Conservation (phyloP, 2,888 invertebrate genomes). For the Phaedon cochleariae region DNA sequence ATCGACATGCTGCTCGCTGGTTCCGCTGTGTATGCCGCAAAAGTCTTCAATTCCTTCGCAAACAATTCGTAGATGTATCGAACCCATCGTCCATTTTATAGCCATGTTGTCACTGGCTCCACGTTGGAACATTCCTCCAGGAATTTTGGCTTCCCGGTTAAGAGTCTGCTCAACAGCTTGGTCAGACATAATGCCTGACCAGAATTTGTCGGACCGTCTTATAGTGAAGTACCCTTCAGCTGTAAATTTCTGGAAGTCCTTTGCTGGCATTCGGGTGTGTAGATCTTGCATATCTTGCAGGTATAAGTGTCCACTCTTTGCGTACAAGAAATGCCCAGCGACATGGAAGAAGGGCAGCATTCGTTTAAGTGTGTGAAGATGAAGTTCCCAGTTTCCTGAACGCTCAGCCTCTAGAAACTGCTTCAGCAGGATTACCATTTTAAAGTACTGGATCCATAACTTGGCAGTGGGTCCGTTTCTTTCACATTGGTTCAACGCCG, state of each 20-base stretch:
- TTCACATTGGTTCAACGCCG: neutral
- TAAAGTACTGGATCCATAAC: neutral
- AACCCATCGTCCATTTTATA: neutral
- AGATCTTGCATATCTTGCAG: neutral
- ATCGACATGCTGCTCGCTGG: neutral
- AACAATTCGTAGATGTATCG: neutral
- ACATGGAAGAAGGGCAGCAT: neutral
- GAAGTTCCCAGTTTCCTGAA: too few relatives aligned
- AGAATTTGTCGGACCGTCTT: too few relatives aligned
- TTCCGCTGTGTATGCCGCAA: neutral
- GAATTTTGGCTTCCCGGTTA: neutral
- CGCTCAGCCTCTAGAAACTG: neutral
- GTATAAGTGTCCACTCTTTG: neutral
- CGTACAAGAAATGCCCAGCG: too few relatives aligned
- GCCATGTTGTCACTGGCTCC: neutral
- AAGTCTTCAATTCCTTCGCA: neutral
- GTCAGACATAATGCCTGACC: neutral
- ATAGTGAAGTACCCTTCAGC: neutral
- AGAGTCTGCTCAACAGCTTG: neutral
- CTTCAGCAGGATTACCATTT: neutral
- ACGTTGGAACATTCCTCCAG: too few relatives aligned
- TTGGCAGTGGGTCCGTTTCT: neutral
- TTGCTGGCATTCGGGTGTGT: neutral
- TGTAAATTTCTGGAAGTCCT: neutral
- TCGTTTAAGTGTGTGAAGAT: neutral